These are phyloP conservation scores for western clawed frog (Xenopus tropicalis) DNA, from an alignment of 2,113 vertebrate genomes.

Conservation along the genomic window DNA sequence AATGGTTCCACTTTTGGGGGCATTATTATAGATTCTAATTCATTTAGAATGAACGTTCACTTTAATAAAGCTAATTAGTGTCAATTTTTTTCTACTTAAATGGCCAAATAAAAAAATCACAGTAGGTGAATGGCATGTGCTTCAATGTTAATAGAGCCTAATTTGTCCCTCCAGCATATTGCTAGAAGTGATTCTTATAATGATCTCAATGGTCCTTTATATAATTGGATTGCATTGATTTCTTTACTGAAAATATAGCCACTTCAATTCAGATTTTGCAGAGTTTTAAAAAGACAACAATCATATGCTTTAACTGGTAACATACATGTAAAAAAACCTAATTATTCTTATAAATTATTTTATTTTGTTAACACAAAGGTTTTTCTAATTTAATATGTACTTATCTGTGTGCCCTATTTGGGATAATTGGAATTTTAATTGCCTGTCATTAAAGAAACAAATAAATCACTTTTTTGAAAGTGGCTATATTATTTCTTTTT, in stretches of 20 bases:
- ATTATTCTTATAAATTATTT: neutral
- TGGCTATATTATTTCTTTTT: no score
- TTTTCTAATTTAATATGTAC: neutral
- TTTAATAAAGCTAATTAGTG: constrained; percentile 2
- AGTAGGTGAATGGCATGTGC: neutral
- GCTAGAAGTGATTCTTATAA: constrained; percentile 28
- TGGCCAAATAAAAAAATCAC: neutral
- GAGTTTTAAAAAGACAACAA: neutral
- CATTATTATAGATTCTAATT: no score
- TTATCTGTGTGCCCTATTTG: neutral
- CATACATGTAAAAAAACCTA: neutral
- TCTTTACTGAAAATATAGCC: constrained; percentile 24
- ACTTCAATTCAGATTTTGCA: neutral
- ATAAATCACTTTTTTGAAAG: no score
- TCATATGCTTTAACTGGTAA: neutral
- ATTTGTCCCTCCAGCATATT: constrained; percentile 23
- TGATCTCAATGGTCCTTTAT: constrained; percentile 32
- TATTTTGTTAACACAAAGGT: no score
- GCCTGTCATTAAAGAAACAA: neutral
- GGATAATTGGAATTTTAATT: constrained; percentile 36
- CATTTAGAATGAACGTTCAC: neutral
- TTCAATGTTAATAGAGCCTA: constrained; percentile 16
- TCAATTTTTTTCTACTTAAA: neutral
- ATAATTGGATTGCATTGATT: constrained; percentile 44
- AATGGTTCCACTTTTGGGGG: no score